phyloP scores from a whole-genome alignment of 1,140 invertebrate species.

The Hirudo medicinalis region DNA sequence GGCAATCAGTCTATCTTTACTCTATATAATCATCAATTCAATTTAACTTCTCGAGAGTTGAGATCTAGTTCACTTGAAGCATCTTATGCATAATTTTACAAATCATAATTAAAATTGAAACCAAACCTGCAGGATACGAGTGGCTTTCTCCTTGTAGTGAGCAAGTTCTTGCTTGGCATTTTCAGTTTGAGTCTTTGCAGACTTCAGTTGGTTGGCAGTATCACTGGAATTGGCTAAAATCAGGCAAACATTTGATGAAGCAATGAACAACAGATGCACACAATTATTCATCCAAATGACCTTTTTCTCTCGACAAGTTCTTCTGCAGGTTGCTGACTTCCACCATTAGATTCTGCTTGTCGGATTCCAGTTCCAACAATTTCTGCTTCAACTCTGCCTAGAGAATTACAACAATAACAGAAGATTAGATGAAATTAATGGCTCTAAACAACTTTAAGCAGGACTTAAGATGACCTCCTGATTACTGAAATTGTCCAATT shows the following conservation, averaged over 20 bases:
- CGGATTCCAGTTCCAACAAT: conserved; percentile 34
- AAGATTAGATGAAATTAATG: neutral
- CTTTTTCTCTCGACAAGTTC: conserved; percentile 56
- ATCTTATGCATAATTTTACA: neutral
- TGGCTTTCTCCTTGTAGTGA: conserved; percentile 50
- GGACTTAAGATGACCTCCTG: conserved; percentile 29
- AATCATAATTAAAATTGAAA: conserved; percentile 6
- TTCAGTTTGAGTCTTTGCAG: conserved; percentile 33
- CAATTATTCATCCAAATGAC: conserved; percentile 25
- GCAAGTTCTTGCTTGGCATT: conserved; percentile 38
- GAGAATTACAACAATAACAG: conserved; percentile 7
- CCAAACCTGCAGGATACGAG: conserved; percentile 51
- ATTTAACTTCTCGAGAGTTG: neutral
- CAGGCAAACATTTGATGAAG: neutral
- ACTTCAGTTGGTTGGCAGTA: conserved; percentile 32
- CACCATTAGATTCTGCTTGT: conserved; percentile 37
- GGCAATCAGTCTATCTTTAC: conserved; percentile 60
- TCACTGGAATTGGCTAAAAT: neutral
- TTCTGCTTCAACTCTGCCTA: conserved; percentile 36
- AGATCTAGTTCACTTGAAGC: neutral
- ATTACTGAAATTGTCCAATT: conserved; percentile 35
- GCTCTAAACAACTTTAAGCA: neutral
- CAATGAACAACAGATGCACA: neutral
- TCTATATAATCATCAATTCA: conserved; percentile 40
- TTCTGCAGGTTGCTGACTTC: conserved; percentile 40